Conservation (phyloP, 2,113 vertebrate genomes). For the Hirundichthys speculiger region DNA sequence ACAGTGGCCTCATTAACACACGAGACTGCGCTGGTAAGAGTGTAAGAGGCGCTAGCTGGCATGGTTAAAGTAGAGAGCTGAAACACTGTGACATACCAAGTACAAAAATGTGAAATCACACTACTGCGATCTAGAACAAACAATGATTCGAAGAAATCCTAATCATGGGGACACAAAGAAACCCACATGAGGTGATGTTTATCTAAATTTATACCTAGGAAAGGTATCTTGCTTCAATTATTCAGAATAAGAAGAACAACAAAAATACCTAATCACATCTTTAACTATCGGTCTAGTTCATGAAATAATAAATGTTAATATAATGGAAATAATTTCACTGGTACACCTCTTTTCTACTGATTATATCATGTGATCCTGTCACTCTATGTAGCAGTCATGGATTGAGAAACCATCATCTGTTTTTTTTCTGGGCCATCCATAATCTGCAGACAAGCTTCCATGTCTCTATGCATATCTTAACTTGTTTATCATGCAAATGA, state of each 20-base stretch:
- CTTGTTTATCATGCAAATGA: slow-evolving; percentile 86
- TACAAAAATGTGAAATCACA: slow-evolving; percentile 15
- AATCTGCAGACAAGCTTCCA: slow-evolving; percentile 76
- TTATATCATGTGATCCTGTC: not conserved
- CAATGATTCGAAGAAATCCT: slow-evolving; percentile 35
- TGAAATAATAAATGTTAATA: slow-evolving; percentile 21
- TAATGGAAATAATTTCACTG: slow-evolving; percentile 30
- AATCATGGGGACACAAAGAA: slow-evolving; percentile 32
- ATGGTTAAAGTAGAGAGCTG: slow-evolving; percentile 39
- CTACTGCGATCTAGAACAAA: slow-evolving; percentile 22
- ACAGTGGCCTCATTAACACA: slow-evolving; percentile 70
- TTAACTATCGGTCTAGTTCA: not conserved
- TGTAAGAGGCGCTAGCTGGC: slow-evolving; percentile 34
- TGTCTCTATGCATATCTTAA: slow-evolving; percentile 82
- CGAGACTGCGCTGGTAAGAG: slow-evolving; percentile 41
- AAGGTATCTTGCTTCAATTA: slow-evolving; percentile 27
- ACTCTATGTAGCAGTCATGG: slow-evolving; percentile 7
- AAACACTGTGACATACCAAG: slow-evolving; percentile 16
- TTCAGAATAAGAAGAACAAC: slow-evolving; percentile 11
- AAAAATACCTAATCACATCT: slow-evolving; percentile 19
- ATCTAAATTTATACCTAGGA: slow-evolving; percentile 30
- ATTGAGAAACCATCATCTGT: slow-evolving; percentile 77
- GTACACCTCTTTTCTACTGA: slow-evolving; percentile 18
- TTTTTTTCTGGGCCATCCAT: slow-evolving; percentile 75
- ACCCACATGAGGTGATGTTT: not conserved